Evolutionary conservation across 2,888 invertebrate genomes (phyloP), one percentile per base, ranked within the genome.

Genomic region (Caenorhabditis parvicauda): DNA sequence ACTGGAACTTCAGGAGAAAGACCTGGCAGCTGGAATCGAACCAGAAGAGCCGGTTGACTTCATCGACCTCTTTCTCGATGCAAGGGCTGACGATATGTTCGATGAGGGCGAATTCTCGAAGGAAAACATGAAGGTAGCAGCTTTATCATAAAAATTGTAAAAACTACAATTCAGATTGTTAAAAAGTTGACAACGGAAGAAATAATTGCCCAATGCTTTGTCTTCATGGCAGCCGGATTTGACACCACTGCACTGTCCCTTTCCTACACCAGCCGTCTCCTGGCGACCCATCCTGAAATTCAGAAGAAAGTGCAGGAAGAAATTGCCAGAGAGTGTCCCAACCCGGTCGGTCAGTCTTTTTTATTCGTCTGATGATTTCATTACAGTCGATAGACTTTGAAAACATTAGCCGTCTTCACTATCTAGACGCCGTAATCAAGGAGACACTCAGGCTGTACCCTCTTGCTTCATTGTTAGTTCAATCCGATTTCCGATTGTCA

Each of bases 211-310:
- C 68, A 75, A 32, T 74, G 75, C 38, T 55, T 72, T 6, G 51
- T 76, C 1, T 78, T 78, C 58, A 45, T 78, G 35, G 32, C 74
- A 9, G 78, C 78, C 32, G 85, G 85, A 0, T 86, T 84, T 62
- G 85, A 86, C 67, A 86, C 85, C 0, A 85, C 85, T 0, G 83
- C 84, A 6, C 82, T 83, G 2, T 79, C 83, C 2, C 70, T 86
- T 7, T 80, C 82, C 9, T 85, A 83, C 66, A 74, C 82, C 14
- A 77, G 82, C 54, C 83, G 82, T 61, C 81, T 83, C 49, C 74
- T 85, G 58, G 82, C 84, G 3, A 76, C 73, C 42, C 79, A 85
- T 70, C 83, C 79, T 12, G 58, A 61, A 21, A 46, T 55, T 17
- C 59, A 59, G 37, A 44, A 55, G 37, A 63, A 53, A 14, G 48